Evolutionary conservation across 2,797 vertebrate species (phyloP), one percentile per base, ranked within the genome.

Genomic region (Yasuhikotakia modesta): DNA sequence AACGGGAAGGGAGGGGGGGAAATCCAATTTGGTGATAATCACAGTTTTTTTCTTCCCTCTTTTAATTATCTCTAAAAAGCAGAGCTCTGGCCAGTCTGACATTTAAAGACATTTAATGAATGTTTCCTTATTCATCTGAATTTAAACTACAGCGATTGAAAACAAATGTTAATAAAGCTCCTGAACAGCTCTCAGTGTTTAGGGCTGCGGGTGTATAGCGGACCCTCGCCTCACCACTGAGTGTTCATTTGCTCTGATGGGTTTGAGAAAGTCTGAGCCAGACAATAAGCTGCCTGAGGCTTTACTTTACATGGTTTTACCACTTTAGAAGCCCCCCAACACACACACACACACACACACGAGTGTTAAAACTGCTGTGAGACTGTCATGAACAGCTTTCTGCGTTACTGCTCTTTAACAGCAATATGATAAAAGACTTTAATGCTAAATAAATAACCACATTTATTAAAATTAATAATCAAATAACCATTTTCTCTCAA

Each of bases 201-300:
- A 48, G 48, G 67, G 75, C 32, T 76, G 19, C 78, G 58, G 10
- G 45, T 74, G 67, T 78, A 35, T 72, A 68, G 64, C 70, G 79
- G 74, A 77, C 79, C 55, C 70, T 70, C 68, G 50, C n/a, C n/a
- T n/a, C n/a, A n/a, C n/a, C 10, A 46, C 21, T 73, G 66, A 65
- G 60, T 71, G 83, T 82, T 82, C 32, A 83, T 70, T 64, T 75
- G 64, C 82, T 73, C 67, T 71, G 69, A 82, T 83, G 77, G 64
- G 30, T 53, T 73, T n/a, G 73, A 67, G 50, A 73, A 74, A 13
- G 22, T 76, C 46, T 22, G 67, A 58, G 24, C 14, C 57, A 5
- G 13, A 21, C 19, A 32, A 58, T 57, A 67, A 46, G 6, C 8
- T 24, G 58, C 22, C 64, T 0, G 43, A 79, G 35, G 50, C 50